Evolutionary conservation across 2,888 invertebrate species (phyloP).

Genomic region (Phytoseiulus persimilis): DNA sequence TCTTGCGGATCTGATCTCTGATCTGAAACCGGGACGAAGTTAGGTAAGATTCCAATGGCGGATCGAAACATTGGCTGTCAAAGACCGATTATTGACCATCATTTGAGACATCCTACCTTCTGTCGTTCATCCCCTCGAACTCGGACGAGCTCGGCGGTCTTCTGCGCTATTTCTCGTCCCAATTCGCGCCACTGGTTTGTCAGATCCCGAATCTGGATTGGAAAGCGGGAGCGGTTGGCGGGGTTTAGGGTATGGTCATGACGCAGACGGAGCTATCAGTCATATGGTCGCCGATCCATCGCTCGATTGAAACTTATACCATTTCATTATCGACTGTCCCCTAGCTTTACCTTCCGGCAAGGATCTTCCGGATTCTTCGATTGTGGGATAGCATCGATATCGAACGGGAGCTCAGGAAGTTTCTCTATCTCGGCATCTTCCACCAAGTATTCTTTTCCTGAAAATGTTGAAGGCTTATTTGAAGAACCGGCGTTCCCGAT

Average conservation of each 20-base stretch:
- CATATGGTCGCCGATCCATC: not conserved
- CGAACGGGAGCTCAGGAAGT: conserved; percentile 21
- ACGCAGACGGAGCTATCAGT: not conserved
- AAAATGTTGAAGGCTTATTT: not conserved
- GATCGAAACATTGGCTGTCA: not conserved
- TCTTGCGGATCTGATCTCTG: conserved; percentile 17
- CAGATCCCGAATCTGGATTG: conserved; percentile 14
- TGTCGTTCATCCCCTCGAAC: conserved; percentile 25
- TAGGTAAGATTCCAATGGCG: not conserved
- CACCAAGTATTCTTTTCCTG: not conserved
- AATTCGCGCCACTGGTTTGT: conserved; percentile 25
- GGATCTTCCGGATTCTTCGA: conserved; percentile 30
- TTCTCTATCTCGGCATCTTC: conserved; percentile 31
- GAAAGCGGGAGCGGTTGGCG: not conserved
- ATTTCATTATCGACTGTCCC: not conserved
- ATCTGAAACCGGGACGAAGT: not conserved
- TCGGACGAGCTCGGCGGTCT: conserved; percentile 36
- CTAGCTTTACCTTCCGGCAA: not conserved
- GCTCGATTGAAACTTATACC: not conserved
- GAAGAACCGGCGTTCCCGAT: not conserved
- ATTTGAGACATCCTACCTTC: not conserved
- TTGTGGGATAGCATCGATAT: conserved; percentile 16
- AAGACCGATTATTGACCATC: not conserved
- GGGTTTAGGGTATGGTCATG: not conserved
- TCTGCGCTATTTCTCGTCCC: conserved; percentile 28